phyloP scores from a whole-genome alignment of 2,113 vertebrate species.

The Cyprinodon brontotheroides region DNA sequence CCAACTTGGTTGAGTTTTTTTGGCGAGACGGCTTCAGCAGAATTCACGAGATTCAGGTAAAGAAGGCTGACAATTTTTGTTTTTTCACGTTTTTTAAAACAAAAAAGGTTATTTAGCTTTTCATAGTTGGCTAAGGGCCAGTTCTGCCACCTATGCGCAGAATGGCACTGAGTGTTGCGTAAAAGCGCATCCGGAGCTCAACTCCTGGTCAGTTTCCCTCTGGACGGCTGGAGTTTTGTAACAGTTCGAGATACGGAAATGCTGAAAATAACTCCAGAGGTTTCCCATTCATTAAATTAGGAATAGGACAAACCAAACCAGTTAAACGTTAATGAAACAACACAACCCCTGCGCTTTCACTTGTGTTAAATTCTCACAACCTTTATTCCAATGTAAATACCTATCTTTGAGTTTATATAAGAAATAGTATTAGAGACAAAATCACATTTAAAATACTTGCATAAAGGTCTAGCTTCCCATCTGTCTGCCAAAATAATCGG shows the following conservation, averaged over 20 bases:
- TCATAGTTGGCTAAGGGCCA: not conserved
- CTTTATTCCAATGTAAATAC: not conserved
- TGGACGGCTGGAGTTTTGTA: slow-evolving; percentile 2
- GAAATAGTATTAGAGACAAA: too few species aligned
- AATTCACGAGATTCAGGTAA: slow-evolving; percentile 94
- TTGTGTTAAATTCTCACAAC: not conserved
- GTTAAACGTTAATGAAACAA: not conserved
- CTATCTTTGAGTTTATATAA: not conserved
- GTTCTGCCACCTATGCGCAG: slow-evolving; percentile 23
- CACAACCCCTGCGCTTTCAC: not conserved
- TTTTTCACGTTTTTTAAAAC: fast-evolving
- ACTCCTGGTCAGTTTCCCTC: not conserved
- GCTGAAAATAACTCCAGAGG: too few species aligned
- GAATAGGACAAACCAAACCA: not conserved
- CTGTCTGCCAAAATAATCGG: not conserved
- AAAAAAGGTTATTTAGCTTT: not conserved
- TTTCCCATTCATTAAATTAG: not conserved
- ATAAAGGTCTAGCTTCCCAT: too few species aligned
- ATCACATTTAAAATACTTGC: too few species aligned
- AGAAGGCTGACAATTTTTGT: not conserved
- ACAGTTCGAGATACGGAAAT: not conserved
- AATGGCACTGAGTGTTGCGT: slow-evolving; percentile 45
- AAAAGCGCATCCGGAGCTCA: slow-evolving; percentile 45
- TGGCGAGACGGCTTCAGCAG: slow-evolving; percentile 88
- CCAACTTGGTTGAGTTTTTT: slow-evolving; percentile 89